Evolutionary conservation across 2,888 invertebrate genomes (phyloP), one percentile per base, ranked within the genome.

Genomic region (Agriopis marginaria): DNA sequence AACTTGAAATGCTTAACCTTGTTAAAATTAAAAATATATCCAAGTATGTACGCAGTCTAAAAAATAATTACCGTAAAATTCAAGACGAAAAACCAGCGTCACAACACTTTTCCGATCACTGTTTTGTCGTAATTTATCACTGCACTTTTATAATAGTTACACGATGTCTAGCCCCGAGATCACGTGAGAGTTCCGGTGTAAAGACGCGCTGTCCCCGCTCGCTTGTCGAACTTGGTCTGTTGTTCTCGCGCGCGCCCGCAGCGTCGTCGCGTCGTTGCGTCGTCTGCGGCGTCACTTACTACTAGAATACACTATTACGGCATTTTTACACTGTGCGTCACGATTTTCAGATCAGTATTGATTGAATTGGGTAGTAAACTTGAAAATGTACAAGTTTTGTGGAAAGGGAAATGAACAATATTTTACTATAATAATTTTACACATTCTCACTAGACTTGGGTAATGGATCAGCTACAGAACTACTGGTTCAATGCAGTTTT

Each of bases 191-290:
- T 62, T 55, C 54, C 59, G 45, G 47, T 55, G 51, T 49, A 23
- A 51, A 56, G 71, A 76, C 81, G 77, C 83, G 84, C 71, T 74
- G 73, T 78, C 73, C 71, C 76, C 59, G 78, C 66, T 77, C 74
- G 85, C 77, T 63, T 68, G 83, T 77, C 77, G 77, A 75, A 75
- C 77, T 78, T 74, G 74, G 51, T 58, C 47, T 59, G 81, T 77
- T 77, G 76, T 73, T 71, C 63, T 55, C 70, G 71, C 72, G 17
- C 17, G 17, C 17, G 72, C 47, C 72, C 70, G 67, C 45, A 23
- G 23, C 14, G 32, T 11, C 62, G 32, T 17, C n/a, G 23, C 2
- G 32, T 12, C n/a, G n/a, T 17, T 23, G 62, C 40, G 17, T 14
- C 59, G 39, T 17, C 23, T 63, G 14, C 49, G 51, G 51, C 63